Evolutionary conservation across 2,888 invertebrate species (phyloP), one percentile per base, ranked within the genome.

Genomic region (Morpho deidamia): DNA sequence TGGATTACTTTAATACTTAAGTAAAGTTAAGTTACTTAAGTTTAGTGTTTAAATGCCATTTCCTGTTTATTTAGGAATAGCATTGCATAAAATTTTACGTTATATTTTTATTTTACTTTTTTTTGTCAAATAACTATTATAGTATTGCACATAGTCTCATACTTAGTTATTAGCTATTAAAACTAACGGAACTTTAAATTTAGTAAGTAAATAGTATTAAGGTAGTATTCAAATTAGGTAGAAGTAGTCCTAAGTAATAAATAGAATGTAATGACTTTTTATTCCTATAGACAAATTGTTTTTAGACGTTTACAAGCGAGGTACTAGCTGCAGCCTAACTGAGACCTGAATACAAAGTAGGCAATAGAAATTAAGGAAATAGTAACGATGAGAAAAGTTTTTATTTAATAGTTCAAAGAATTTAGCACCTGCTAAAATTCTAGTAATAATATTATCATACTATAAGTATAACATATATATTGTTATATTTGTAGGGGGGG

Each of bases 221-320:
- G n/a, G 8, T 37, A 3, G 8, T 37, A n/a, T 37, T 37, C 37
- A 37, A 37, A n/a, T 37, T 37, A 10, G 1, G n/a, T 37, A n/a
- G 7, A 10, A 37, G 37, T 11, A 44, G 8, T 11, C n/a, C n/a
- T n/a, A 47, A 12, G 11, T 38, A 11, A 41, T 40, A 39, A n/a
- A 12, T 38, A 7, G 42, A 41, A 49, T 8, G 42, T 42, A 42
- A 41, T 49, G 42, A 49, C 41, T 49, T 49, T 49, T 49, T 35
- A 35, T 49, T 49, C 42, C 42, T 14, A 49, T 49, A 49, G 14
- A 42, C 49, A 42, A 49, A 49, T 49, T 49, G 42, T 49, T 48
- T 49, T 35, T 49, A 42, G 41, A 42, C 42, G 49, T 41, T 48
- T 12, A 42, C n/a, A 33, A 40, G 49, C 49, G 49, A 8, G 23